Evolutionary conservation across 92 coral and sea anemone genomes (phyloP), one percentile per base, ranked within the genome.

Genomic region (Palythoa grandis): DNA sequence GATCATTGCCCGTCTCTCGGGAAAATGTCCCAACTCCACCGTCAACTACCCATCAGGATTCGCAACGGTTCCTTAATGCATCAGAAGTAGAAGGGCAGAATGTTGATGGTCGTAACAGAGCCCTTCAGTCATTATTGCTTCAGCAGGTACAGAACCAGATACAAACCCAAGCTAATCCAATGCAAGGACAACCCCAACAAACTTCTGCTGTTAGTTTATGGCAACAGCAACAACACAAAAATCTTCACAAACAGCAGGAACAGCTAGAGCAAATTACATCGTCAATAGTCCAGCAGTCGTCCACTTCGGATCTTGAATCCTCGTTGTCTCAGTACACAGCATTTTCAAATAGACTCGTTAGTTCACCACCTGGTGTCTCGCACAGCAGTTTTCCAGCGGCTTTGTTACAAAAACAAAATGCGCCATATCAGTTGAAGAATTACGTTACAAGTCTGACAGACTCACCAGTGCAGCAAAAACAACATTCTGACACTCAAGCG

Each of bases 401-500:
- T 22, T 24, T 74, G 20, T 65, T 47, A 25, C 85, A 80, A 76
- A 54, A 37, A 40, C 85, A 78, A 78, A 75, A 10, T 52, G 8
- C 63, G 8, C 16, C 60, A 38, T 14, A 13, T 23, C 61, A 37
- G 1, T 3, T 22, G 60, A 20, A 25, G 37, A 40, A 66, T 14
- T 73, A 52, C 2, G 39, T 17, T 9, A 70, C 12, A 24, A n/a
- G 22, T 11, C 11, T 57, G 14, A 4, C 65, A 53, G 74, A 5
- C 47, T 14, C 39, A 20, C 11, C 74, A 10, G 13, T 80, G 63
- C 35, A 68, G 11, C 85, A 80, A 60, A 66, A 80, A 65, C 85
- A 80, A 43, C 20, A 66, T 63, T 15, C 73, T 65, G 74, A 80
- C 24, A 17, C 73, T 43, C 85, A 53, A 11, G 74, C 74, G 14